Evolutionary conservation across 1,140 invertebrate species (phyloP).

Genomic region (Drosophila melanica): DNA sequence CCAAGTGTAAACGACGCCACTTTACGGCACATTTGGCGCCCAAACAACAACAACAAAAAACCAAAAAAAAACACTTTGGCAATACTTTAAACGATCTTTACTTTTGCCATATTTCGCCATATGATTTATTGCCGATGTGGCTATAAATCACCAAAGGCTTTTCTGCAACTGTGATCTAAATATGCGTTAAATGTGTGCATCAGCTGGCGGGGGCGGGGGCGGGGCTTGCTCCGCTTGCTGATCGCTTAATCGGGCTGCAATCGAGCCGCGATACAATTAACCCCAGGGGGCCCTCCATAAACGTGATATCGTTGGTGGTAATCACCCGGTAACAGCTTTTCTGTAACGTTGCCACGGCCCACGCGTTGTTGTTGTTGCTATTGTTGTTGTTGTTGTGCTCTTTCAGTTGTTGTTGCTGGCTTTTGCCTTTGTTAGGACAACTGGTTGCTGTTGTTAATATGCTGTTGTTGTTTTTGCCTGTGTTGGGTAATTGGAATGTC

Average conservation of each 20-base stretch:
- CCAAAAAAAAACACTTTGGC: neutral
- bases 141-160: constrained; percentile 49
- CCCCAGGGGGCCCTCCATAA: constrained; percentile 52
- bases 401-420: neutral
- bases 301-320: constrained; percentile 52
- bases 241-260: constrained; percentile 58
- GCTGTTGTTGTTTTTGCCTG: constrained; percentile 17
- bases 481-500: constrained; percentile 58
- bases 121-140: constrained; percentile 40
- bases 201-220: neutral
- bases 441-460: constrained; percentile 5
- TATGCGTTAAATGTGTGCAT: constrained; percentile 44
- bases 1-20: constrained; percentile 67
- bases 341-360: constrained; percentile 14
- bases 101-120: constrained; percentile 4
- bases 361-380: constrained; percentile 20
- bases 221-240: constrained; percentile 25
- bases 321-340: constrained; percentile 40
- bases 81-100: constrained; percentile 6
- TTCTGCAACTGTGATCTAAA: constrained; percentile 48
- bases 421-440: neutral
- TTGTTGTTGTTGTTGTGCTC: constrained; percentile 1
- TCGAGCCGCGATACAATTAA: constrained; percentile 58
- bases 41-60: neutral
- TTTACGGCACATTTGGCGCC: constrained; percentile 47